Base-by-base conservation (phyloP, 1,140 invertebrate genomes). In the Littorina saxatilis region DNA sequence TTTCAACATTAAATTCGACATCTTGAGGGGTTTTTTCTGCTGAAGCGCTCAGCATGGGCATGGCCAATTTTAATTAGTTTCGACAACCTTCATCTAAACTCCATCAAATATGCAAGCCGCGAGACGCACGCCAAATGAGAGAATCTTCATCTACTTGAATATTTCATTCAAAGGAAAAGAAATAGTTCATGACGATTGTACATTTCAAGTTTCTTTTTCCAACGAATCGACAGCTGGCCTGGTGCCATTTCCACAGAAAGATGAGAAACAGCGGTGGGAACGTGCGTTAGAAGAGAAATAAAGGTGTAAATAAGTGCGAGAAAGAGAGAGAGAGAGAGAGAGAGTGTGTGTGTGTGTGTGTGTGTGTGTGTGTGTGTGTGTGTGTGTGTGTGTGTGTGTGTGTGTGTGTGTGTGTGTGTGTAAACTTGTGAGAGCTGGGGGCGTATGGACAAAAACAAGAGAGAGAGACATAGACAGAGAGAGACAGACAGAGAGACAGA, bases 341-440 rank as follows among this genome's bases (percentile, higher is more conserved):
- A 11, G 72, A 1, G 47, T 27, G 39, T 35, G 39, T 43, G 39
- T 20, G 39, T 13, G 35, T 43, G 39, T 13, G 47, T 35, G 61
- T 7, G 61, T 27, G 61, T 2, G 61, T 27, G 61, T 66, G 61
- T 66, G 61, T 66, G 55, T 68, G 63, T 39, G 63, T 39, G 63
- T 39, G 63, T 39, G 63, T 39, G 63, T 68, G 63, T 68, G 63
- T 68, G 63, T 68, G 63, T 68, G 63, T 68, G 63, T 68, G 63
- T 68, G 63, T 68, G 63, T 39, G 63, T 68, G 63, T 39, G 37
- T 73, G 37, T 40, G 70, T 20, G 37, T 40, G 37, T n/a, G 37
- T 40, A 32, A n/a, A 3, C 13, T n/a, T 50, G 20, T 40, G 27
- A 15, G 5, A 27, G 27, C 9, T n/a, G 20, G 5, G 23, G 40